phyloP scores from a whole-genome alignment of 2,888 invertebrate species.

The Zygogramma bicolorata region DNA sequence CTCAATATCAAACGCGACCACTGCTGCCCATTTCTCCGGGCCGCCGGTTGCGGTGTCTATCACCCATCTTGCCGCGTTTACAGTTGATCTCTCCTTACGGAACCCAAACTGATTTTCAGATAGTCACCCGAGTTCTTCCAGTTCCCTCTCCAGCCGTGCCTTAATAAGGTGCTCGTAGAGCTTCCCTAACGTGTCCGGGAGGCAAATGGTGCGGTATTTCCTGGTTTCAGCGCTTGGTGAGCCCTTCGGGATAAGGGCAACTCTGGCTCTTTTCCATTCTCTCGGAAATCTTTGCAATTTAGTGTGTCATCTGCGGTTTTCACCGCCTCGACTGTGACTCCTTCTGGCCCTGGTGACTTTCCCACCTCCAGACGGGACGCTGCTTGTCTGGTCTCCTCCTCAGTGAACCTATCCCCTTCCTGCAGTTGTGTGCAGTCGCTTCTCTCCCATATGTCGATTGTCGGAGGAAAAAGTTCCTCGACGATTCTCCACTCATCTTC shows the following conservation, averaged over 20 bases:
- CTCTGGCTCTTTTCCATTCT: neutral
- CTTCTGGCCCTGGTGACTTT: constrained; percentile 25
- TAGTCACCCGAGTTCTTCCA: neutral
- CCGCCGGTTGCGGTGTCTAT: too few relatives aligned
- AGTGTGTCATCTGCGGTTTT: neutral
- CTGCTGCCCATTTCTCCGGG: too few relatives aligned
- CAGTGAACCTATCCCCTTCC: too few relatives aligned
- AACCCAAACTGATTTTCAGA: neutral
- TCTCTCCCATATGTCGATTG: neutral
- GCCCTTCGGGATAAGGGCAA: too few relatives aligned
- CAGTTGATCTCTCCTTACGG: neutral
- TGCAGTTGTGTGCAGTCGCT: too few relatives aligned
- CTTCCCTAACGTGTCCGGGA: neutral
- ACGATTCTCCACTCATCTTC: too few relatives aligned
- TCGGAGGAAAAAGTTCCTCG: too few relatives aligned
- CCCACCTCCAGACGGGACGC: constrained; percentile 17
- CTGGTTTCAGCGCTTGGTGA: neutral
- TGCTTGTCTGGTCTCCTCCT: constrained; percentile 29
- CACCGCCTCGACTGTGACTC: constrained; percentile 13
- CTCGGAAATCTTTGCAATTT: too few relatives aligned
- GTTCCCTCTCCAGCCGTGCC: neutral
- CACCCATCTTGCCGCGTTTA: too few relatives aligned
- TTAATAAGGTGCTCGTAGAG: neutral
- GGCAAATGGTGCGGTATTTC: neutral
- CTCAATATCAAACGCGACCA: too few relatives aligned